phyloP scores from a whole-genome alignment of 1,140 invertebrate genomes.

The Zaprionus inermis region DNA sequence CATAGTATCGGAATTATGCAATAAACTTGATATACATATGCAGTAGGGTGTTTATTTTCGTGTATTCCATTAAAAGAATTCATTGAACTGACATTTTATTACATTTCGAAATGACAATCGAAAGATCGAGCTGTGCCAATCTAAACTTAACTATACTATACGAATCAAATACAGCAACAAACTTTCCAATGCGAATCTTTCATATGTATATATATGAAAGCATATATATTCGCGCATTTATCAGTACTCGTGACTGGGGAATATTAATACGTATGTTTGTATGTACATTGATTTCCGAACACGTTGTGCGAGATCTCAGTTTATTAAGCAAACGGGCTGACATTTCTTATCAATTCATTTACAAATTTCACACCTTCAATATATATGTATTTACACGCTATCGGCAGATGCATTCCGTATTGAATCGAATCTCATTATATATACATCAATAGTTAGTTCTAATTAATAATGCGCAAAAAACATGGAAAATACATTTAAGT shows the following conservation, averaged over 20 bases:
- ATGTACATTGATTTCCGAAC: background rate
- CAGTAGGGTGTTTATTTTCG: conserved; percentile 1
- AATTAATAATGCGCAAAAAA: conserved; percentile 36
- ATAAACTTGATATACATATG: background rate
- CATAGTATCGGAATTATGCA: background rate
- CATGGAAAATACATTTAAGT: background rate
- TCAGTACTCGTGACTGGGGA: background rate
- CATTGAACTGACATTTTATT: conserved; percentile 61
- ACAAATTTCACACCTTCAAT: conserved; percentile 63
- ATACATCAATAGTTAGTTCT: conserved; percentile 29
- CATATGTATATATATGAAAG: conserved; percentile 3
- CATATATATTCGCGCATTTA: background rate
- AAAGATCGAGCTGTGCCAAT: conserved; percentile 57
- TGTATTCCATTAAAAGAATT: conserved; percentile 59
- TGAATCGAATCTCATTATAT: background rate
- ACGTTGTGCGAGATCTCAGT: too few species aligned
- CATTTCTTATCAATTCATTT: conserved; percentile 69
- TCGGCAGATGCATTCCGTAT: conserved; percentile 59
- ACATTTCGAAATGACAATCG: conserved; percentile 50
- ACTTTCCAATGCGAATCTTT: conserved; percentile 29
- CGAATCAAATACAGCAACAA: conserved; percentile 58
- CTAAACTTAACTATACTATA: conserved; percentile 56
- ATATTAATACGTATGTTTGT: background rate
- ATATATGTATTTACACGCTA: conserved; percentile 66
- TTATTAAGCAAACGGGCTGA: conserved; percentile 9